These are phyloP conservation scores for Chirona hameri DNA, from an alignment of 2,888 invertebrate species.

Conservation along the genomic window DNA sequence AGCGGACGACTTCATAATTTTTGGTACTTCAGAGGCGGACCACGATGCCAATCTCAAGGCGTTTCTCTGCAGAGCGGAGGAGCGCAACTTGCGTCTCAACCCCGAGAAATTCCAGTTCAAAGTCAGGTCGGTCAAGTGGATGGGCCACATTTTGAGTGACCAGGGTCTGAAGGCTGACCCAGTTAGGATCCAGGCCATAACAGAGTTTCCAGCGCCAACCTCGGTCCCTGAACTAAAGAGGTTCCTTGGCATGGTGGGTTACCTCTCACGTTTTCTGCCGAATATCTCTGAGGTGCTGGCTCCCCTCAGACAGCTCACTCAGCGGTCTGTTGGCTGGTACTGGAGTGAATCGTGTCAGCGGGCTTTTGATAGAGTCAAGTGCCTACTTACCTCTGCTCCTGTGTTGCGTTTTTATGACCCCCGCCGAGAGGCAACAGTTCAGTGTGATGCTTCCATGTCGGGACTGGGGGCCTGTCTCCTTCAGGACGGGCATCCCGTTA, in stretches of 20 bases:
- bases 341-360: neutral
- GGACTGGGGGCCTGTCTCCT: neutral
- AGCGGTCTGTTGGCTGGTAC: neutral
- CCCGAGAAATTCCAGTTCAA: neutral
- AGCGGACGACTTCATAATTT: neutral
- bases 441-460: neutral
- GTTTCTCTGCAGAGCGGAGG: neutral
- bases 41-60: neutral
- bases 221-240: neutral
- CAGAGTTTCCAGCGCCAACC: neutral
- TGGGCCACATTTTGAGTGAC: neutral
- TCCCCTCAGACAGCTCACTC: neutral
- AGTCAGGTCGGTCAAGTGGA: neutral
- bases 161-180: neutral
- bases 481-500: neutral
- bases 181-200: neutral
- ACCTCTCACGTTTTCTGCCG: neutral
- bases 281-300: neutral
- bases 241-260: neutral
- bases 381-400: neutral
- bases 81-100: neutral
- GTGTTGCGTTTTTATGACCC: neutral
- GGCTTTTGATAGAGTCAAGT: neutral
- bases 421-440: neutral
- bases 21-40: neutral